Base-by-base conservation (phyloP, 1,140 invertebrate species). In the Chrysopa pallens region DNA sequence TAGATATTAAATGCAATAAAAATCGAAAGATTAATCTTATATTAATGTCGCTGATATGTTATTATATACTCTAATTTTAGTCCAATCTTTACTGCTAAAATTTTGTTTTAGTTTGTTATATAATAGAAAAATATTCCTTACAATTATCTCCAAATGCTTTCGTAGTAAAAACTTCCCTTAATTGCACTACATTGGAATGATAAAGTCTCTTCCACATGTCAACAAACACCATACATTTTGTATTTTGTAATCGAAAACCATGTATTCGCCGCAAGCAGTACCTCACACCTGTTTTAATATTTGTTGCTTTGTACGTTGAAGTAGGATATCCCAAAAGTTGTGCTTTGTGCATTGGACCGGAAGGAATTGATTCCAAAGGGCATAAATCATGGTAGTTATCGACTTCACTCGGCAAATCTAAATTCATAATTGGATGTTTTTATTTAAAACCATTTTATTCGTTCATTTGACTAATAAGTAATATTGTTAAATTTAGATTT, bases 91-190 rank as follows among this genome's bases (percentile, higher is more conserved):
- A 23, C 17, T 23, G 17, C 17, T 23, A 23, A 23, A 23, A 23
- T 23, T 23, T 5, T 23, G 2, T 3, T 23, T 23, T 3, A 23
- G 5, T 23, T 3, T 23, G 17, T 23, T 23, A 23, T 3, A 23
- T 23, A 23, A 23, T 23, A 23, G 17, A 23, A 23, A 23, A 33
- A 23, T 38, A 44, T 43, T 54, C 77, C 82, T 73, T 64, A 91
- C 87, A 95, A 68, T 87, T 83, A 72, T 96, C 93, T 54, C 85
- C 84, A 67, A 96, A 96, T 31, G 82, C 81, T 67, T 93, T 93
- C 29, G 92, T 95, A 8, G 88, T 89, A 63, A 97, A 96, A 42
- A 90, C 84, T 63, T 95, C 89, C 58, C 84, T 73, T 33, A 96
- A 67, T 49, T 85, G 78, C 36, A 95, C 86, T 46, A 96, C 73